Evolutionary conservation across 2,113 vertebrate genomes (phyloP), one percentile per base, ranked within the genome.

Genomic region (Calidris pugnax): DNA sequence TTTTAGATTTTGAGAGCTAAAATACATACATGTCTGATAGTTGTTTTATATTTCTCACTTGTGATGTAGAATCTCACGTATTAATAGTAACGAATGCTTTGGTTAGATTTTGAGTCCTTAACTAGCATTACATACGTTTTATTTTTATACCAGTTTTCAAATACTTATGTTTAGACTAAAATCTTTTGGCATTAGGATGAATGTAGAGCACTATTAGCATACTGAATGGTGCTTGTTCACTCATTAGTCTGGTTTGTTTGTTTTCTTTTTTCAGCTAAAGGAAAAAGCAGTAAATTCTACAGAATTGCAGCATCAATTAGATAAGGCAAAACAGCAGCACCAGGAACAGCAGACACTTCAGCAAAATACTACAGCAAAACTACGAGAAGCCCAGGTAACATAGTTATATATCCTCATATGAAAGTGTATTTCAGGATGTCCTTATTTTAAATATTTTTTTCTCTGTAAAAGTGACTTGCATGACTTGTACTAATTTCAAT

Each of bases 271-370:
- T 56, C 95, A 99, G 99, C 92, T 99, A 81, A 99, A 99, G 98
- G 99, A 99, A 97, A 98, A 98, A 96, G 97, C 94, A 77, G 96
- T 98, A 94, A 99, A 98, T 96, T 98, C 96, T 80, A 98, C 98
- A 53, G 99, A 99, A 95, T 69, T 99, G 73, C 99, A 99, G 19
- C 99, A 99, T 98, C 99, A 99, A 17, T 96, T 99, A 98, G 99
- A 99, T 74, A 99, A 99, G 97, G 98, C 98, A 92, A 99, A 99
- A 86, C 99, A 99, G 81, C 99, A 99, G 83, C 98, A 99, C 93
- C 99, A 99, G 97, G 99, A 99, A 90, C 98, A 99, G 66, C 99
- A 99, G 96, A 98, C 98, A 1, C 98, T 99, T 94, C 99, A 99
- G 75, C 99, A 99, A 96, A 99, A 96, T 89, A 99, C 99, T 43